Evolutionary conservation across 2,797 vertebrate species (phyloP).

Genomic region (Phalanger gymnotis): DNA sequence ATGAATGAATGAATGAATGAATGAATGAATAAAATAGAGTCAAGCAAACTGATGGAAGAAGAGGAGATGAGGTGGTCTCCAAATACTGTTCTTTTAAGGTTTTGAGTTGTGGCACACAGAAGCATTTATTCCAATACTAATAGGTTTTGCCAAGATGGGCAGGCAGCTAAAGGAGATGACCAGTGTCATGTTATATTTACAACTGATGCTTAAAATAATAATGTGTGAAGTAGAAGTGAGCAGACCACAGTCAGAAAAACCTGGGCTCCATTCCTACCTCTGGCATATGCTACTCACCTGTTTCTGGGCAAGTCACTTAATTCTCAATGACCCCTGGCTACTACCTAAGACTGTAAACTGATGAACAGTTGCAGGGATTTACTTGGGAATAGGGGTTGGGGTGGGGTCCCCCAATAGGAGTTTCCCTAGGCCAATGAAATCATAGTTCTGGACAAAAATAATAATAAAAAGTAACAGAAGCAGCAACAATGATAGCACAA

Average conservation of each 20-base stretch:
- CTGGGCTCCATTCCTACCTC: not conserved
- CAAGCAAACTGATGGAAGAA: not conserved
- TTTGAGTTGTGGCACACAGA: not conserved
- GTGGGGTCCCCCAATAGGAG: not conserved
- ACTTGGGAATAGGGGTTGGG: not conserved
- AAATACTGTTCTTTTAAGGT: not conserved
- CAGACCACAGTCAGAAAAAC: not conserved
- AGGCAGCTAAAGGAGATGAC: not conserved
- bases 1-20: too few species aligned
- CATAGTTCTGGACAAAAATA: not conserved
- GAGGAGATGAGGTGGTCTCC: not conserved
- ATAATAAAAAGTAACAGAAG: not conserved
- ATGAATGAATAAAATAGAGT: too few species aligned
- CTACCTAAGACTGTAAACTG: not conserved
- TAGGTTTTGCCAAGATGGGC: not conserved
- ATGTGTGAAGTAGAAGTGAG: not conserved
- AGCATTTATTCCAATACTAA: not conserved
- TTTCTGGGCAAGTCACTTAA: not conserved
- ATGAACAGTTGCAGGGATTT: not conserved
- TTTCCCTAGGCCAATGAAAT: not conserved
- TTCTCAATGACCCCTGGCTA: not conserved
- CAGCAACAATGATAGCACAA: not conserved
- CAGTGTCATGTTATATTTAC: not conserved
- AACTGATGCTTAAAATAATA: not conserved
- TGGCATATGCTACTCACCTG: not conserved